A percentile compares a stretch with the other conserved stretches of the same genome.
Conservation (phyloP, 2,113 vertebrate genomes). For the Antechinus stuartii region DNA sequence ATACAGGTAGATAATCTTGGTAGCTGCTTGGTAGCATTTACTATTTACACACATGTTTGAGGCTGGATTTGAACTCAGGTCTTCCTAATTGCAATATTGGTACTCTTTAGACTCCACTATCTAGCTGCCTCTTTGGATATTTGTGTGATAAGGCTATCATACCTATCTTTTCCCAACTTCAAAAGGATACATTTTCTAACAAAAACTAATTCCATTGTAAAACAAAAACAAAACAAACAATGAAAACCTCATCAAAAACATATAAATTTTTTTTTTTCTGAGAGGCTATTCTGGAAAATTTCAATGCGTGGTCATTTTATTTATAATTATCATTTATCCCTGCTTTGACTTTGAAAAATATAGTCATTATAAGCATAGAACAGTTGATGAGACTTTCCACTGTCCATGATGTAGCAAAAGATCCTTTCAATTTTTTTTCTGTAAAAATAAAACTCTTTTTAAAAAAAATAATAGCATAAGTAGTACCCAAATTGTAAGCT, state of each 20-base stretch:
- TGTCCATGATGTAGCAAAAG: conserved; percentile 13
- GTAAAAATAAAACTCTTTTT: conserved; percentile 39
- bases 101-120: too few relatives aligned
- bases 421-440: conserved; percentile 18
- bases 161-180: background rate
- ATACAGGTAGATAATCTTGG: background rate
- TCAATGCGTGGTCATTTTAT: background rate
- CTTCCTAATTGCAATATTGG: too few relatives aligned
- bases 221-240: background rate
- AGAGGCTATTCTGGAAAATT: background rate
- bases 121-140: too few relatives aligned
- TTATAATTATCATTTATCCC: background rate
- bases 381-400: conserved; percentile 16
- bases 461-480: conserved; percentile 30
- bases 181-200: background rate
- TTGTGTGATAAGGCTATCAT: background rate
- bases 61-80: too few relatives aligned
- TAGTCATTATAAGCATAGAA: conserved; percentile 21
- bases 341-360: background rate
- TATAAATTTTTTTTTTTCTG: too few relatives aligned
- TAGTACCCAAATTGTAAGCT: background rate
- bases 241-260: background rate
- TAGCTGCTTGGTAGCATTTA: background rate
- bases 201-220: background rate
- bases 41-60: background rate